Percentiles rank a stretch among this genome's conserved stretches.
Conservation (phyloP, 2,888 invertebrate genomes). For the Cosmia trapezina region DNA sequence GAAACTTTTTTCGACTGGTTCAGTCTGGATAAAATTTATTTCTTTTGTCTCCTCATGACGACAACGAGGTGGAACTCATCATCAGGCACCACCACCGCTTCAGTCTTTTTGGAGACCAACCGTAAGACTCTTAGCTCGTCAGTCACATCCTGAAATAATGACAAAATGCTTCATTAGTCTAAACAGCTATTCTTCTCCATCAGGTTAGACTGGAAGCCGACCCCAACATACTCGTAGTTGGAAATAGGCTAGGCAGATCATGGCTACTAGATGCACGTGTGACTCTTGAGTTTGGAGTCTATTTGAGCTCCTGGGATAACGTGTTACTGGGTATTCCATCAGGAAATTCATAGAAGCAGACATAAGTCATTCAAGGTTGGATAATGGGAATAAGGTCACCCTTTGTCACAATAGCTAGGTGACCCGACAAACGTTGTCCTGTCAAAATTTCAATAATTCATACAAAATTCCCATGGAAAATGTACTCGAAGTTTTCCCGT, state of each 20-base stretch:
- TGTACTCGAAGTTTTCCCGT: too few species aligned
- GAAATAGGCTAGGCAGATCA: not conserved
- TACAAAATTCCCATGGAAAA: too few species aligned
- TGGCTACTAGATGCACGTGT: too few species aligned
- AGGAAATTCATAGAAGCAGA: not conserved
- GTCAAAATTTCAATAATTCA: too few species aligned
- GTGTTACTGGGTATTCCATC: not conserved
- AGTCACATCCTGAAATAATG: slow-evolving; percentile 78
- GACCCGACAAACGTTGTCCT: too few species aligned
- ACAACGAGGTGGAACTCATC: slow-evolving; percentile 85
- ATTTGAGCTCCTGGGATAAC: not conserved
- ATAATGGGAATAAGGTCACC: too few species aligned
- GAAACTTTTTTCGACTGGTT: not conserved
- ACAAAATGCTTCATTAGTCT: not conserved
- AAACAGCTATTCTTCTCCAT: not conserved
- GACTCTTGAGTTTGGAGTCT: not conserved
- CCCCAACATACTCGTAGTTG: not conserved
- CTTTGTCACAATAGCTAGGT: too few species aligned
- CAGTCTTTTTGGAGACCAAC: slow-evolving; percentile 83
- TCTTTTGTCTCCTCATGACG: slow-evolving; percentile 78
- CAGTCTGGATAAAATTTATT: not conserved
- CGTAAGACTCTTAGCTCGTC: slow-evolving; percentile 84
- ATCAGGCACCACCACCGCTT: slow-evolving; percentile 86
- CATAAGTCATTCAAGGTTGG: not conserved
- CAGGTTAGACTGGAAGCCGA: too few species aligned